These are phyloP conservation scores for Thomomys bottae DNA, from an alignment of 2,113 vertebrate genomes.

Conservation along the genomic window DNA sequence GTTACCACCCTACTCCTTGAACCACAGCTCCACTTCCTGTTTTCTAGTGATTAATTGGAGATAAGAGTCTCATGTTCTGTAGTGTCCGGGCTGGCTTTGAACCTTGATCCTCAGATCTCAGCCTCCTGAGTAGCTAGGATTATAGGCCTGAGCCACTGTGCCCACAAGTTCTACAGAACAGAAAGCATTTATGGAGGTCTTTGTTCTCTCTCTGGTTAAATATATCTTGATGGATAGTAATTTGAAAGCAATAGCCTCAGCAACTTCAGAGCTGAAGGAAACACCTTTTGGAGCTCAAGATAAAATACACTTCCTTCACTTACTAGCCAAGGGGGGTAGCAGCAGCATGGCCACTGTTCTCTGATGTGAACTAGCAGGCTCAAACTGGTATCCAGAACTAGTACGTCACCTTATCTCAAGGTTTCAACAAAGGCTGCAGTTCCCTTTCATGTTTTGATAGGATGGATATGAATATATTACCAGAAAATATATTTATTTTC, in stretches of 20 bases:
- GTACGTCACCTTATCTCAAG: neutral
- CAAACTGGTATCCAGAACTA: neutral
- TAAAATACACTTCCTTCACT: neutral
- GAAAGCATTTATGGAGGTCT: neutral
- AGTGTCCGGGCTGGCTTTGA: too few species aligned
- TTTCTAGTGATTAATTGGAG: too few species aligned
- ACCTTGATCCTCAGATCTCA: too few species aligned
- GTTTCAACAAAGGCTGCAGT: neutral
- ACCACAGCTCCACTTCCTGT: too few species aligned
- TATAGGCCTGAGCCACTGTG: too few species aligned
- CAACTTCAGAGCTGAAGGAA: neutral
- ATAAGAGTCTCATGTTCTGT: too few species aligned
- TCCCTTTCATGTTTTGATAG: constrained; percentile 12
- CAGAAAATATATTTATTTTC: constrained; percentile 43
- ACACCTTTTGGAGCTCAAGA: constrained; percentile 33
- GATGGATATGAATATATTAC: constrained; percentile 7
- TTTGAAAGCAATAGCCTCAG: neutral
- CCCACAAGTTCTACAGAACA: neutral
- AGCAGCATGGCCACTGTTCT: neutral
- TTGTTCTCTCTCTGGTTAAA: constrained; percentile 22
- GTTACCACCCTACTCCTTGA: too few species aligned
- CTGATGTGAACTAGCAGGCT: neutral
- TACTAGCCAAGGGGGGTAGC: neutral
- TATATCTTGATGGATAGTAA: neutral
- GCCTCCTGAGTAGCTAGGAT: too few species aligned